Evolutionary conservation across 1,140 invertebrate species (phyloP), one percentile per base, ranked within the genome.

Genomic region (Pogonus chalceus): DNA sequence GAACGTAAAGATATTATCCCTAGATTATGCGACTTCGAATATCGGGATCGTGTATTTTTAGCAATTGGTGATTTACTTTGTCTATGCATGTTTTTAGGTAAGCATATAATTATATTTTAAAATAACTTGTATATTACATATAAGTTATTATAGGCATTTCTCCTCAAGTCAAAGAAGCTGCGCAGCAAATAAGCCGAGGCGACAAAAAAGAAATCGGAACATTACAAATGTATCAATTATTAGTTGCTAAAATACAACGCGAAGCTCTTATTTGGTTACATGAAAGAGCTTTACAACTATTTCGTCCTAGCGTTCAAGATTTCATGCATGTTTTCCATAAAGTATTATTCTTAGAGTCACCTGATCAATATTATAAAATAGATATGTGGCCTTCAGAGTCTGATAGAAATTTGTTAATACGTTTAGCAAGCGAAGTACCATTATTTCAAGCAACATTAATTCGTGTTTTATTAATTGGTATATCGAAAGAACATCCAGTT

Each of bases 321-420:
- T 89, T 87, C 62, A 74, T 85, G 47, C 84, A 85, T 58, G 86
- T 84, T 20, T 70, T 96, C 26, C 85, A 92, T 61, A 96, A 96
- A 71, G 77, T 94, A 50, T 75, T 95, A 62, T 81, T 96, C 49
- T 75, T 96, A 62, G 92, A 96, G 67, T 77, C 81, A 54, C 72
- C 82, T 1, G 92, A 96, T 54, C 81, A 87, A 37, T 96, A 96
- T 72, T 91, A 85, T 63, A 92, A 90, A 64, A 79, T 88, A 56
- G 95, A 98, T 70, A 92, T 89, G 67, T 98, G 93, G 92, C 94
- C 93, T 0, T 80, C 89, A 2, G 95, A 97, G 68, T 80, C 80
- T 20, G 92, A 96, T 60, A 75, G 90, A 53, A 77, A 76, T 12
- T 69, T 88, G 20, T 84, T 92, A 56, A 77, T 95, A 61, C 74